These are phyloP conservation scores for Sterrhoptilus dennistouni DNA, from an alignment of 2,113 vertebrate genomes.

Conservation along the genomic window DNA sequence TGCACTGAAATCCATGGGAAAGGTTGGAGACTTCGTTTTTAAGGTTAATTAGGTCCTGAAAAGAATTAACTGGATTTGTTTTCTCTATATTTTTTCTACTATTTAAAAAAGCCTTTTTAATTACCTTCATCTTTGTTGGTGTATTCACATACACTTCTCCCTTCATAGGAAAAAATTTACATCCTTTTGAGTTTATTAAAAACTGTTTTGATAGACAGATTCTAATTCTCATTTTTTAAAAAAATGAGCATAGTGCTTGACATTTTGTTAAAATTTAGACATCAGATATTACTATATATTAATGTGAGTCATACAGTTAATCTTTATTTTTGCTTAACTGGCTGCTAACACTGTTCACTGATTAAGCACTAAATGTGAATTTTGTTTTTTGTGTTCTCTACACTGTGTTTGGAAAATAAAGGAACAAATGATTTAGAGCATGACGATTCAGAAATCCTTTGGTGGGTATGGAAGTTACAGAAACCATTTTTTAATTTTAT, in stretches of 20 bases:
- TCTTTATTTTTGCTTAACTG: neutral
- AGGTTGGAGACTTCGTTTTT: neutral
- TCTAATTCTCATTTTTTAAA: neutral
- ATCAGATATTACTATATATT: neutral
- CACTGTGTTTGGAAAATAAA: neutral
- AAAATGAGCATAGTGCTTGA: neutral
- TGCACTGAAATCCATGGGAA: conserved; percentile 33
- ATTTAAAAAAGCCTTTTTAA: neutral
- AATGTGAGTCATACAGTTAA: neutral
- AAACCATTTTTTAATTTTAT: neutral
- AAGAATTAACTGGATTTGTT: conserved; percentile 15
- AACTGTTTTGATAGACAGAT: neutral
- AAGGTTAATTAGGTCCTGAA: conserved; percentile 41
- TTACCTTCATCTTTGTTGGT: neutral
- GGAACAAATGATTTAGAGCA: neutral
- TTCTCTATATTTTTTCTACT: neutral
- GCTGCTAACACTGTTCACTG: neutral
- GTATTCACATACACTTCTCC: neutral
- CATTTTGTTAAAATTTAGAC: neutral
- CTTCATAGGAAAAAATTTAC: neutral
- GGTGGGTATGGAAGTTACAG: neutral
- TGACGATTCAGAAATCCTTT: neutral
- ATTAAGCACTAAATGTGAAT: neutral
- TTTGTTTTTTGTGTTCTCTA: neutral
- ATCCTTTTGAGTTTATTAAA: neutral